These are phyloP conservation scores for Papilio helenus DNA, from an alignment of 1,140 invertebrate genomes.

Conservation along the genomic window DNA sequence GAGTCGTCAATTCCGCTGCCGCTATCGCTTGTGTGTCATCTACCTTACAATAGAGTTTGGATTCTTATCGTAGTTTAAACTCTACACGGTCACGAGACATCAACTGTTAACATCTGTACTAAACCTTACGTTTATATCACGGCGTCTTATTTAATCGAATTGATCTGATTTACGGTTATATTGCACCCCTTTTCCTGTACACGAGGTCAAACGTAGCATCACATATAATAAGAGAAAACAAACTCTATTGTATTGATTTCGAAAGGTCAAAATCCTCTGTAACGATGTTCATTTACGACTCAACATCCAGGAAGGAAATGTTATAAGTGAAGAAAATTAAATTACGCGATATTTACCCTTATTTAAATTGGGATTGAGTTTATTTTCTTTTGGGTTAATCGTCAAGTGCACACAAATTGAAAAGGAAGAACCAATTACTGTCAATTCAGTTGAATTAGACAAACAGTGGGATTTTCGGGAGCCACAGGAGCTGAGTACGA, in stretches of 20 bases:
- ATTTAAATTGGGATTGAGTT: slow-evolving; percentile 12
- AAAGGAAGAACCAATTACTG: slow-evolving; percentile 70
- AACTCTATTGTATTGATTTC: slow-evolving; percentile 30
- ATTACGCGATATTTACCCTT: slow-evolving; percentile 39
- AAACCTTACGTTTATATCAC: slow-evolving; percentile 46
- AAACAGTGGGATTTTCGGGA: slow-evolving; percentile 65
- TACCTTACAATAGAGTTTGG: neutral
- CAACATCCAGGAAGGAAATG: slow-evolving; percentile 36
- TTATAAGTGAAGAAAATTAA: slow-evolving; percentile 27
- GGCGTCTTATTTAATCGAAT: slow-evolving; percentile 65
- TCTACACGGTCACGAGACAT: slow-evolving; percentile 5
- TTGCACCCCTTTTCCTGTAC: slow-evolving; percentile 67
- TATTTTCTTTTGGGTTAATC: slow-evolving; percentile 40
- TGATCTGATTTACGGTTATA: slow-evolving; percentile 57
- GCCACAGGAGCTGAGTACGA: slow-evolving; percentile 41
- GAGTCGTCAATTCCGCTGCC: neutral
- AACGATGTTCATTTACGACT: slow-evolving; percentile 1
- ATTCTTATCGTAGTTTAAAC: neutral
- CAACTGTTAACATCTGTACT: slow-evolving; percentile 1
- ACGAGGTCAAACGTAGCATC: slow-evolving; percentile 57
- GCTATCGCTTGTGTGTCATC: neutral
- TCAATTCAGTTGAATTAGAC: slow-evolving; percentile 70
- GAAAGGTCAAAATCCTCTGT: slow-evolving; percentile 45
- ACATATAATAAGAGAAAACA: slow-evolving; percentile 23
- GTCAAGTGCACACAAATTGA: slow-evolving; percentile 65